Evolutionary conservation across 2,113 vertebrate genomes (phyloP).

Genomic region (Empidonax traillii): DNA sequence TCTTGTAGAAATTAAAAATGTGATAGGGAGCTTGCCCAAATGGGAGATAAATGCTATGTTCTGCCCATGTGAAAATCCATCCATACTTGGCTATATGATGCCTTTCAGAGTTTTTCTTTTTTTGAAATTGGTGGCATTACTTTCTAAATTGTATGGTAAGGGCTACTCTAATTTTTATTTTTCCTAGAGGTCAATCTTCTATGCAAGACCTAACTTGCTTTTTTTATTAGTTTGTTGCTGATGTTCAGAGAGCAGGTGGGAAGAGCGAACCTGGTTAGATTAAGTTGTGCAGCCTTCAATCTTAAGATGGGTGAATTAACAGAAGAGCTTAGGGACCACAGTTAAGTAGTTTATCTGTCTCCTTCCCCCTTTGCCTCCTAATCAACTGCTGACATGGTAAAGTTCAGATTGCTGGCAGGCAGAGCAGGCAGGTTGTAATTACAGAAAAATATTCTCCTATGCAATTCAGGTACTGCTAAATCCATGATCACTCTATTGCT

Average conservation of each 20-base stretch:
- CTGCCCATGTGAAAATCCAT: neutral
- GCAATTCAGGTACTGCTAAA: neutral
- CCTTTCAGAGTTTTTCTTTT: neutral
- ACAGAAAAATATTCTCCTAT: neutral
- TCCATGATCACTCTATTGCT: neutral
- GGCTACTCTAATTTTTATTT: neutral
- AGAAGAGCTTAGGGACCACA: neutral
- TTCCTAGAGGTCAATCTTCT: neutral
- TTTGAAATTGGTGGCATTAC: neutral
- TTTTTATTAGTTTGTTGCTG: neutral
- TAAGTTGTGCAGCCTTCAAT: neutral
- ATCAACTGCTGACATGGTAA: neutral
- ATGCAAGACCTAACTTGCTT: neutral
- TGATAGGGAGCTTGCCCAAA: neutral
- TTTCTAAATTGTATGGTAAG: neutral
- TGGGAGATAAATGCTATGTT: neutral
- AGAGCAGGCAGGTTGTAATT: neutral
- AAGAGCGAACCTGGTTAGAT: neutral
- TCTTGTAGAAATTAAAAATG: neutral
- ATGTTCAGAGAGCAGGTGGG: neutral
- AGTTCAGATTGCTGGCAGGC: neutral
- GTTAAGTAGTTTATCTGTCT: conserved; percentile 4
- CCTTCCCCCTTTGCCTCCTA: neutral
- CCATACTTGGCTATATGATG: neutral
- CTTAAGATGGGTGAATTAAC: neutral